phyloP scores from a whole-genome alignment of 2,888 invertebrate species.

The Tridacna gigas region DNA sequence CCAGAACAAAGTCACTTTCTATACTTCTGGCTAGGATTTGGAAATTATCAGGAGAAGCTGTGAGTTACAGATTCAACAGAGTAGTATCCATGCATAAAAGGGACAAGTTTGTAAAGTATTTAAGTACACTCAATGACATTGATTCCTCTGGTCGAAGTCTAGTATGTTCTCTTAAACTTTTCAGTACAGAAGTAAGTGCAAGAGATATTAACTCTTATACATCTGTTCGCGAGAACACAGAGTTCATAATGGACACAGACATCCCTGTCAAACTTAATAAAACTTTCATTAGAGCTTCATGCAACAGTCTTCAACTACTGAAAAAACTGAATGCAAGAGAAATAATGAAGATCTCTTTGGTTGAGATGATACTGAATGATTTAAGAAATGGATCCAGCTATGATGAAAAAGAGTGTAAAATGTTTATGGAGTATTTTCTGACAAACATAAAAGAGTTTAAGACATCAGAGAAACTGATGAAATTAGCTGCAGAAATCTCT shows the following conservation, averaged over 20 bases:
- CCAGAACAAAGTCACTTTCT: no score
- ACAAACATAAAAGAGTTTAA: conserved; percentile 23
- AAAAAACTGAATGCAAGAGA: conserved; percentile 11
- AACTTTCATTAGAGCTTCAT: not conserved
- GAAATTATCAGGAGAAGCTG: no score
- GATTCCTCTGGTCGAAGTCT: not conserved
- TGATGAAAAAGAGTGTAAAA: conserved; percentile 15
- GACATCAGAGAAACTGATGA: not conserved
- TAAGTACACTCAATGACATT: not conserved
- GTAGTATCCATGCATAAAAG: not conserved
- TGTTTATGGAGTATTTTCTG: conserved; percentile 48
- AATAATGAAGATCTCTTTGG: not conserved
- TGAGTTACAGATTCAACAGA: not conserved
- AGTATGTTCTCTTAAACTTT: not conserved
- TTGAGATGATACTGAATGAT: conserved; percentile 1
- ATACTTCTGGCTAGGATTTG: no score
- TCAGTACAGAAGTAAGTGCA: not conserved
- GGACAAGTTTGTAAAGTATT: not conserved
- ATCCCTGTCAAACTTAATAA: conserved; percentile 15
- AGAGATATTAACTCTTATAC: not conserved
- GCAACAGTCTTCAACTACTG: not conserved
- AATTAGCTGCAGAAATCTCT: conserved; percentile 25
- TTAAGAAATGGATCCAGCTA: not conserved
- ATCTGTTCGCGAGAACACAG: not conserved
- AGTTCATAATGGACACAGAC: not conserved